Conservation (phyloP, 2,888 invertebrate species). For the Prostheceraeus crozeri region DNA sequence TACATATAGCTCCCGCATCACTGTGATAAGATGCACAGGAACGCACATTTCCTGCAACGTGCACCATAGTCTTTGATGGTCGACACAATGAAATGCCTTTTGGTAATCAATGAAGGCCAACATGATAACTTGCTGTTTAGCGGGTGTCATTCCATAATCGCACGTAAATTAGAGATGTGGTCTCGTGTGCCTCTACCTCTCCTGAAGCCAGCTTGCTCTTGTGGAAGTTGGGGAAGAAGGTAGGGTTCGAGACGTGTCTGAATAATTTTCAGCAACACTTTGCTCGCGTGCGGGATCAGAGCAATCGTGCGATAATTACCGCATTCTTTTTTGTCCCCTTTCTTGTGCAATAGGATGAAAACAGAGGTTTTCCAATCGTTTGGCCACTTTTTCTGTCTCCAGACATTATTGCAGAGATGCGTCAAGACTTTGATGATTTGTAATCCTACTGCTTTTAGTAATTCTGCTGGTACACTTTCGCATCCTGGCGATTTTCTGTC, state of each 20-base stretch:
- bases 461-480: conserved; percentile 10
- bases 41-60: too few relatives aligned
- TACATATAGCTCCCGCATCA: too few relatives aligned
- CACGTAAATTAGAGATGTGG: too few relatives aligned
- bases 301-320: conserved; percentile 27
- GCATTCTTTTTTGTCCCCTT: conserved; percentile 24
- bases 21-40: too few relatives aligned
- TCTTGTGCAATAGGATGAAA: conserved; percentile 25
- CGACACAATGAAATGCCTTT: too few relatives aligned
- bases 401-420: conserved; percentile 21
- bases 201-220: conserved; percentile 26
- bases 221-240: conserved; percentile 16
- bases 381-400: conserved; percentile 7
- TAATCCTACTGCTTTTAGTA: conserved; percentile 10
- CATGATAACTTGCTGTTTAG: too few relatives aligned
- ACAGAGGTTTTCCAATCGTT: conserved; percentile 31
- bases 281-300: conserved; percentile 29
- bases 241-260: conserved; percentile 19
- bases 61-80: too few relatives aligned
- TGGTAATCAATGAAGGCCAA: too few relatives aligned
- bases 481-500: conserved; percentile 6
- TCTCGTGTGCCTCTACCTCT: too few relatives aligned
- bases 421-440: conserved; percentile 5
- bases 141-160: too few relatives aligned
- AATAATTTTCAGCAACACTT: conserved; percentile 28